A percentile compares a stretch with the other conserved stretches of the same genome.
phyloP scores from a whole-genome alignment of 2,797 vertebrate genomes.

The Tapera naevia region DNA sequence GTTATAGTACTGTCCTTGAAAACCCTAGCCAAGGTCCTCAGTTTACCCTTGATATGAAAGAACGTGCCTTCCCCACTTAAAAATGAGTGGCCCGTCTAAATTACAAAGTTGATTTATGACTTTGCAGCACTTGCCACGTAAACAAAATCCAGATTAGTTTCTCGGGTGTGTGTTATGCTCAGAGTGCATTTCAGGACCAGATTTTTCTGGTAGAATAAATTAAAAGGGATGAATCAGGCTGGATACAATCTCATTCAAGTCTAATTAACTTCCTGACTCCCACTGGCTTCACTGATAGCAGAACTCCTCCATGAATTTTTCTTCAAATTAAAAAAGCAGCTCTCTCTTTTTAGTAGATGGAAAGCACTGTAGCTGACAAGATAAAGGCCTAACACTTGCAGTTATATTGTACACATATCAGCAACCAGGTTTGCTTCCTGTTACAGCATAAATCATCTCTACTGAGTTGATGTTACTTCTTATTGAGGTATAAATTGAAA shows the following conservation, averaged over 20 bases:
- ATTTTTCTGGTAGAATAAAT: conserved; percentile 1
- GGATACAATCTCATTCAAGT: neutral
- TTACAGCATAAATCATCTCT: neutral
- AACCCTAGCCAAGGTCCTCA: neutral
- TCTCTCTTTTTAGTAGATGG: conserved; percentile 12
- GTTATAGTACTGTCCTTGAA: neutral
- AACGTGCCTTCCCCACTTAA: neutral
- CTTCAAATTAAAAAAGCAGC: conserved; percentile 17
- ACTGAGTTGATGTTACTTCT: neutral
- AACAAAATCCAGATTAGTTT: conserved; percentile 4
- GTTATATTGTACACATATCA: neutral
- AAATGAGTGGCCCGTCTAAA: neutral
- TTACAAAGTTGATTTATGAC: neutral
- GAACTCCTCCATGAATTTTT: neutral
- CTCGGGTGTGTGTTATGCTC: neutral
- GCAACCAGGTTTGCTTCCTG: neutral
- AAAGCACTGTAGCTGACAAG: neutral
- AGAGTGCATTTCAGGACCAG: neutral
- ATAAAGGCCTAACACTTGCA: neutral
- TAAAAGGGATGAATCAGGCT: neutral
- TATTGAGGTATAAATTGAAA: neutral
- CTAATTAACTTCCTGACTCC: conserved; percentile 47
- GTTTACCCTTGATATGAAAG: neutral
- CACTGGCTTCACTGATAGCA: neutral
- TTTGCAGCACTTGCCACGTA: neutral